Conservation (phyloP, 2,113 vertebrate genomes). For the Spilogale gracilis region DNA sequence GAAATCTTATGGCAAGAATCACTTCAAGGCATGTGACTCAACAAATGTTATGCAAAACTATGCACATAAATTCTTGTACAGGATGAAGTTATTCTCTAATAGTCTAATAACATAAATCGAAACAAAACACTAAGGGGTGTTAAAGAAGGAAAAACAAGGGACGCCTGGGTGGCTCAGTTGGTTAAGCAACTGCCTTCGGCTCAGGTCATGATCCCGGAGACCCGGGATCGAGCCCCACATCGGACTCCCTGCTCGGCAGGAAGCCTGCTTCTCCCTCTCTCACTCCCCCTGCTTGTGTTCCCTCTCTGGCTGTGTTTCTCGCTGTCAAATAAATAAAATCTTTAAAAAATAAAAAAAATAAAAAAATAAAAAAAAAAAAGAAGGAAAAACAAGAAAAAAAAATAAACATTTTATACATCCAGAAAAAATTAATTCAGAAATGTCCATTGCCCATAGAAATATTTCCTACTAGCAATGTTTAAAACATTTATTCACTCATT, state of each 20-base stretch:
- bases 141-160: neutral
- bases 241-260: no score
- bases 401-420: neutral
- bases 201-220: no score
- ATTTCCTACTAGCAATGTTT: neutral
- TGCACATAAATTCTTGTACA: neutral
- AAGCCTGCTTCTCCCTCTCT: no score
- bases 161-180: no score
- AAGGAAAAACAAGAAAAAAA: neutral
- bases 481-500: slow-evolving; percentile 16
- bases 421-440: slow-evolving; percentile 19
- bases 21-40: neutral
- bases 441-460: neutral
- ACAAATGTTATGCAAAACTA: neutral
- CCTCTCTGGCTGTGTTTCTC: no score
- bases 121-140: neutral
- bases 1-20: neutral
- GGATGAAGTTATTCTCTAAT: neutral
- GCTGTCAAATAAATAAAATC: no score
- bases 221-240: no score
- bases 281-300: no score
- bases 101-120: slow-evolving; percentile 20
- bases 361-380: no score
- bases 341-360: no score
- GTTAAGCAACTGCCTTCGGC: no score